Base-by-base conservation (phyloP, 1,140 invertebrate species). In the Alviniconcha marisindica region DNA sequence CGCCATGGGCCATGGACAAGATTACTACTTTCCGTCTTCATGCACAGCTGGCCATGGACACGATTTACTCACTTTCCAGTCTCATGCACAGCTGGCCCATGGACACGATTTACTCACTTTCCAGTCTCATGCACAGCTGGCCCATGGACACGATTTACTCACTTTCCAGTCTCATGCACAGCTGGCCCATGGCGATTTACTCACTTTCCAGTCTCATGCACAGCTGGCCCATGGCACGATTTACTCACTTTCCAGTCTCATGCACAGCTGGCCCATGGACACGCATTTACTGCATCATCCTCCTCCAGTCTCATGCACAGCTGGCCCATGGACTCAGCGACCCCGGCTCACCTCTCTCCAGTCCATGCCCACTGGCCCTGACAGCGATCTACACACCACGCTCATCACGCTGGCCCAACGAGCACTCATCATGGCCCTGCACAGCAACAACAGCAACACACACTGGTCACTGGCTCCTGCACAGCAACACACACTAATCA, bases 231-330 rank as follows among this genome's bases (percentile, higher is more conserved):
- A 78, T 51, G 54, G 33, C n/a, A n/a, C n/a, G n/a, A n/a, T n/a
- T n/a, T 14, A 40, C 77, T 31, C 36, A 80, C 77, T 80, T 24
- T 44, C 21, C 38, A 80, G n/a, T 4, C 31, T 31, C 33, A 42
- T 42, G 28, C 77, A 80, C 31, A 42, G 24, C 56, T 80, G 78
- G 31, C 78, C 78, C 15, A 80, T 56, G 38, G 38, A 69, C 60
- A 66, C 44, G 56, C 2, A 66, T n/a, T 12, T 56, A 28, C 33
- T 56, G 56, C 38, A 44, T 54, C 78, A 80, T 80, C 38, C 40
- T 44, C 15, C 15, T 40, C 15, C 56, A 80, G 31, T 3, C n/a
- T n/a, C n/a, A n/a, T n/a, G 69, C 56, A 28, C 78, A 80, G 54
- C 56, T n/a, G 78, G 15, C 78, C 78, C 12, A 80, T 28, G 36